These are phyloP conservation scores for Globodera ellingtonae DNA, from an alignment of 1,140 invertebrate genomes.

Conservation along the genomic window DNA sequence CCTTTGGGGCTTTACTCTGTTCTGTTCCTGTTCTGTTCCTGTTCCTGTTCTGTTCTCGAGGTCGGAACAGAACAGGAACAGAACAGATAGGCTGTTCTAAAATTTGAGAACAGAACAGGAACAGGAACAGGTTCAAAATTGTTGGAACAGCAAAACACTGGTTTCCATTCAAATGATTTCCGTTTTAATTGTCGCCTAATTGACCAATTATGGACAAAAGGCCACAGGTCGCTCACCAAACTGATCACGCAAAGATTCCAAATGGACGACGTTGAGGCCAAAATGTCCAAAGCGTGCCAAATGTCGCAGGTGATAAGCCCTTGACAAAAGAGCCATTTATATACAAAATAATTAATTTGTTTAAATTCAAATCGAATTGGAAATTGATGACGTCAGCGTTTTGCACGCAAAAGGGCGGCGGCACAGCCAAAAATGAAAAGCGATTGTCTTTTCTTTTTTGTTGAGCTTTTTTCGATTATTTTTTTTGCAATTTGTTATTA, in stretches of 20 bases:
- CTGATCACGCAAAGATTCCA: slow-evolving; percentile 65
- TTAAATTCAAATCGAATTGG: background rate
- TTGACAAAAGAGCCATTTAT: slow-evolving; percentile 33
- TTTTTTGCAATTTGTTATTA: no score
- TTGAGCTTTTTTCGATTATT: background rate
- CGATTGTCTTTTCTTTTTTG: background rate
- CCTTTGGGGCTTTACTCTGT: no score
- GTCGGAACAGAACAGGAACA: no score
- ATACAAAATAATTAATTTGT: background rate
- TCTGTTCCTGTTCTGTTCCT: no score
- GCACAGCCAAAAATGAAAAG: background rate
- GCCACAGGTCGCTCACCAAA: slow-evolving; percentile 45
- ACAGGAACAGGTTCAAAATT: no score
- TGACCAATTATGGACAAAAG: no score
- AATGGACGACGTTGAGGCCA: slow-evolving; percentile 63
- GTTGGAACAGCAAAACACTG: no score
- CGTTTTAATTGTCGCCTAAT: no score
- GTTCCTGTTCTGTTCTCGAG: no score
- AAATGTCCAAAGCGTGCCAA: slow-evolving; percentile 64
- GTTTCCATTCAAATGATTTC: no score
- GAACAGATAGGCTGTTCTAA: no score
- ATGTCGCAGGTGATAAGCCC: slow-evolving; percentile 62
- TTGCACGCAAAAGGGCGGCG: background rate
- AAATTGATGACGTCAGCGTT: background rate
- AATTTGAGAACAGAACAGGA: no score